Percentiles rank a stretch among this genome's conserved stretches.
Evolutionary conservation across 2,113 vertebrate genomes (phyloP).

Genomic region (Cavia aperea): DNA sequence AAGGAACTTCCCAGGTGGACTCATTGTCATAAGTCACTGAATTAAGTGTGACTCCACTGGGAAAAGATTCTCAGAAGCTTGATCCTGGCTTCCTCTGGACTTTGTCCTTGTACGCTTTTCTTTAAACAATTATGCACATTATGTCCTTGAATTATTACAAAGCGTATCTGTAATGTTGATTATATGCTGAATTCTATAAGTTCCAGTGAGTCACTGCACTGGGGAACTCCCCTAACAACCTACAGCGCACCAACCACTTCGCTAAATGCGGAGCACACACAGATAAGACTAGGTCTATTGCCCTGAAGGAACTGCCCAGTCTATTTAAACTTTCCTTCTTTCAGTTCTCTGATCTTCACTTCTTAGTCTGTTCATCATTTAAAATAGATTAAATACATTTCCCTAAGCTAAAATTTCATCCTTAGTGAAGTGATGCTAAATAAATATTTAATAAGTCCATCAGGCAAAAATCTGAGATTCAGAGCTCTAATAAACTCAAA

Average conservation of each 20-base stretch:
- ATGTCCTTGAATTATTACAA: neutral
- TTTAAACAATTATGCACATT: neutral
- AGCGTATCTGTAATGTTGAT: neutral
- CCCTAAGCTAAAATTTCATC: conserved; percentile 63
- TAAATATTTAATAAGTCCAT: conserved; percentile 67
- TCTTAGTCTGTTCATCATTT: conserved; percentile 55
- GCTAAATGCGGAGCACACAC: neutral
- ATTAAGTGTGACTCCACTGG: neutral
- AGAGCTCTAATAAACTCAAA: conserved; percentile 63
- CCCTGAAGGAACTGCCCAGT: conserved; percentile 40
- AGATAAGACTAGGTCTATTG: neutral
- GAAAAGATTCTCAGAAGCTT: neutral
- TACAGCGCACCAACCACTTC: neutral
- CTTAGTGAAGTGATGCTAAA: conserved; percentile 57
- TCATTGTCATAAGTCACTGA: neutral
- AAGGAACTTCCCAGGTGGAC: neutral
- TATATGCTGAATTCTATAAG: neutral
- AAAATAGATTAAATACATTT: conserved; percentile 59
- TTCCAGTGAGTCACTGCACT: neutral
- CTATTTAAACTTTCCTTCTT: conserved; percentile 44
- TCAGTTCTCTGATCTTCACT: conserved; percentile 47
- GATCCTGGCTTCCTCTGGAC: neutral
- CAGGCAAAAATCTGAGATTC: conserved; percentile 56
- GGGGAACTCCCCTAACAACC: neutral
- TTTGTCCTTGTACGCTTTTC: neutral